A percentile compares a stretch with the other conserved stretches of the same genome.
Evolutionary conservation across 2,797 vertebrate species (phyloP).

Genomic region (Semaprochilodus insignis): DNA sequence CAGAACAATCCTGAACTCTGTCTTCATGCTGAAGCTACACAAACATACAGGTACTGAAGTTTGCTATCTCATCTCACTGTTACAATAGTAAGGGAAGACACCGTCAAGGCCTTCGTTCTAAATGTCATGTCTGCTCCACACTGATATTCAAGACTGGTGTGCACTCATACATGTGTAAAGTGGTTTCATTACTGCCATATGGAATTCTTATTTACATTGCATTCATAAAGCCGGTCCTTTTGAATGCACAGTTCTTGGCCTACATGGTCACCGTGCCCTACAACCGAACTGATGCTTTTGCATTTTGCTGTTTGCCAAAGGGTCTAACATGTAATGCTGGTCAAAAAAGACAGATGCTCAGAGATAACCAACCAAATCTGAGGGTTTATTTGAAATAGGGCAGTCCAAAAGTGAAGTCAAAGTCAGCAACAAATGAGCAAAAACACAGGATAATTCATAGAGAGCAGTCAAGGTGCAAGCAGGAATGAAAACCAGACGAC

Average conservation of each 20-base stretch:
- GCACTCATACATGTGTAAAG: neutral
- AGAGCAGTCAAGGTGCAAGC: too few species aligned
- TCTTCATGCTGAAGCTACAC: neutral
- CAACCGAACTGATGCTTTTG: too few species aligned
- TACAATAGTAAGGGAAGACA: neutral
- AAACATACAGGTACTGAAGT: slow-evolving; percentile 47
- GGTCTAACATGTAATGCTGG: too few species aligned
- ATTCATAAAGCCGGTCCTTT: slow-evolving; percentile 8
- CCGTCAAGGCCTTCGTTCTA: neutral
- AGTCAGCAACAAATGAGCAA: too few species aligned
- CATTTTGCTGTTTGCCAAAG: neutral
- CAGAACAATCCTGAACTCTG: neutral
- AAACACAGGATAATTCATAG: too few species aligned
- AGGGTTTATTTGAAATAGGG: too few species aligned
- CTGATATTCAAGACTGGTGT: neutral
- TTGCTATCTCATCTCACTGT: slow-evolving; percentile 80
- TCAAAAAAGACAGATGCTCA: too few species aligned
- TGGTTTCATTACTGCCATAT: neutral
- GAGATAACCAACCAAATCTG: too few species aligned
- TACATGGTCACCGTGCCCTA: too few species aligned
- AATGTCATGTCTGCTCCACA: neutral
- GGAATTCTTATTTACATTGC: slow-evolving; percentile 30
- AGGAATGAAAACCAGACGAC: too few species aligned
- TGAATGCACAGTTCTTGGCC: neutral
- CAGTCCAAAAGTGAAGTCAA: too few species aligned